Conservation (phyloP, 2,797 vertebrate species). For the Urosaurus nigricauda region DNA sequence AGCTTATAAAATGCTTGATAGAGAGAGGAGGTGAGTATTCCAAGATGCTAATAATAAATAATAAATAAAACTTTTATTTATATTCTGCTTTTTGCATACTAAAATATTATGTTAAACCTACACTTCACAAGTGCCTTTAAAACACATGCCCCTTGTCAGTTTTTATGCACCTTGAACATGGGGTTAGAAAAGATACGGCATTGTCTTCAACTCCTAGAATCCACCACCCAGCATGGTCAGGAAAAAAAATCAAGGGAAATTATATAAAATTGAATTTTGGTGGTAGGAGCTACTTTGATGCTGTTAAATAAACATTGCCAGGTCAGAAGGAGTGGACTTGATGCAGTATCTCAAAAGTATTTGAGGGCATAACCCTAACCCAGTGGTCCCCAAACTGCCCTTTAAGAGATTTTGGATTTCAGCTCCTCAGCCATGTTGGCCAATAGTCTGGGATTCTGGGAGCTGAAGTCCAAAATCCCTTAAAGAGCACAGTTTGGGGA, state of each 20-base stretch:
- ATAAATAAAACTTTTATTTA: too few species aligned
- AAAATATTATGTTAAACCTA: neutral
- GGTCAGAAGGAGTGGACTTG: neutral
- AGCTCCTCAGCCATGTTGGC: too few species aligned
- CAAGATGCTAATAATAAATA: too few species aligned
- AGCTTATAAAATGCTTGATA: conserved; percentile 77
- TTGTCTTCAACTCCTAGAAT: neutral
- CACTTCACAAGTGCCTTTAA: conserved; percentile 30
- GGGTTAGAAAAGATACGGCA: neutral
- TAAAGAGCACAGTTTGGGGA: too few species aligned
- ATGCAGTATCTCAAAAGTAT: neutral
- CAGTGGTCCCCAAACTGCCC: neutral
- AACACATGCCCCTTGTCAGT: fast-evolving
- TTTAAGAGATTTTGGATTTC: too few species aligned
- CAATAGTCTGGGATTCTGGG: too few species aligned
- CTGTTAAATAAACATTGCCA: neutral
- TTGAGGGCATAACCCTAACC: neutral
- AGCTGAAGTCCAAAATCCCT: too few species aligned
- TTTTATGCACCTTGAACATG: neutral
- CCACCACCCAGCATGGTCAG: neutral
- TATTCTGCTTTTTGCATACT: too few species aligned
- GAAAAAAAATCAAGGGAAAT: neutral
- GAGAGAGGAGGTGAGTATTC: conserved; percentile 78
- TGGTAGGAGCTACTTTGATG: neutral
- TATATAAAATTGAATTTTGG: neutral